These are phyloP conservation scores for Agriotes lineatus DNA, from an alignment of 2,888 invertebrate genomes.

Conservation along the genomic window DNA sequence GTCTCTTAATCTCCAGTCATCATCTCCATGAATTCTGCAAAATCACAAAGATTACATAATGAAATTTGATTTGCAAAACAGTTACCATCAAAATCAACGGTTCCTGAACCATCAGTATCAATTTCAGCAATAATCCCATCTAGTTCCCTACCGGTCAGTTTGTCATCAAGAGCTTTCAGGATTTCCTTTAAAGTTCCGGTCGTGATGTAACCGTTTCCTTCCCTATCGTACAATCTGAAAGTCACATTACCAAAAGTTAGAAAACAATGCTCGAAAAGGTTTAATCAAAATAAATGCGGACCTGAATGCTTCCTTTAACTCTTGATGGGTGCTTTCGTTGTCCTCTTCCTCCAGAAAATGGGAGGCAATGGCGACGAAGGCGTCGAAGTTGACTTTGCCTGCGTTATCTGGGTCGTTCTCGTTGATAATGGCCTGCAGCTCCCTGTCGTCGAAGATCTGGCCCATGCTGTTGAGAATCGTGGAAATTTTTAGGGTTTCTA, in stretches of 20 bases:
- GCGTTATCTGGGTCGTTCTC: slow-evolving; percentile 92
- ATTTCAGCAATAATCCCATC: slow-evolving; percentile 98
- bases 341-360: slow-evolving; percentile 97
- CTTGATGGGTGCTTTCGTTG: slow-evolving; percentile 95
- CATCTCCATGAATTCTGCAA: slow-evolving; percentile 94
- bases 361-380: slow-evolving; percentile 92
- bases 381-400: slow-evolving; percentile 95
- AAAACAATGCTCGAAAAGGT: neutral
- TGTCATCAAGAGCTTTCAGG: slow-evolving; percentile 92
- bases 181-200: slow-evolving; percentile 94
- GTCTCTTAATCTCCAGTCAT: slow-evolving; percentile 87
- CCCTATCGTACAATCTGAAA: slow-evolving; percentile 89
- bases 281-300: slow-evolving; percentile 46
- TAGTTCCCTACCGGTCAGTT: slow-evolving; percentile 90
- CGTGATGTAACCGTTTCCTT: slow-evolving; percentile 95
- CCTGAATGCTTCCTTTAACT: slow-evolving; percentile 97
- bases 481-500: slow-evolving; percentile 90
- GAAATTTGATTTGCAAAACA: no score
- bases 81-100: slow-evolving; percentile 98
- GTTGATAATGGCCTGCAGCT: slow-evolving; percentile 88
- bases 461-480: slow-evolving; percentile 96
- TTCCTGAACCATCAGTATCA: slow-evolving; percentile 98
- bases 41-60: slow-evolving; percentile 46
- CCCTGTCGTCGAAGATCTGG: slow-evolving; percentile 92
- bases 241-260: neutral